A percentile compares a stretch with the other conserved stretches of the same genome.
Conservation (phyloP, 2,888 invertebrate genomes). For the Chrysopilus asiliformis region DNA sequence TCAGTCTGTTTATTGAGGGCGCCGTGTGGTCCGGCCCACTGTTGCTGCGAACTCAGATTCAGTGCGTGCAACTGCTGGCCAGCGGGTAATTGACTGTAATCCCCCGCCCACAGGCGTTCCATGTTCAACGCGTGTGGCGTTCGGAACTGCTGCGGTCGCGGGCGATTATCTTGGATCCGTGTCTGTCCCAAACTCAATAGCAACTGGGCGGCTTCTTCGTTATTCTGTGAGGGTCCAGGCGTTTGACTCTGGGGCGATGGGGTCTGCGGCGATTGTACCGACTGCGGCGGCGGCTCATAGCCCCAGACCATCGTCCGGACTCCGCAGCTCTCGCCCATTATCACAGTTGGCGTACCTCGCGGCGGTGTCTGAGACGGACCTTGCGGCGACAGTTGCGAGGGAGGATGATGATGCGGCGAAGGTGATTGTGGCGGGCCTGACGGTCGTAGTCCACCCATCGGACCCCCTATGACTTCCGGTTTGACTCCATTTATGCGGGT, state of each 20-base stretch:
- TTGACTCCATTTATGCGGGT: conserved; percentile 65
- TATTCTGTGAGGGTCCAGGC: conserved; percentile 38
- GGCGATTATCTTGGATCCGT: conserved; percentile 38
- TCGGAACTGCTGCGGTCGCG: conserved; percentile 36
- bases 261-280: conserved; percentile 39
- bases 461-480: conserved; percentile 65
- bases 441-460: conserved; percentile 26
- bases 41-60: conserved; percentile 52
- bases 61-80: conserved; percentile 68
- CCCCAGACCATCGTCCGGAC: conserved; percentile 62
- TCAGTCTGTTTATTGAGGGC: conserved; percentile 25
- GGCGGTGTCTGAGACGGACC: conserved; percentile 36
- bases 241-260: conserved; percentile 32
- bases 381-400: conserved; percentile 32
- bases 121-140: conserved; percentile 64
- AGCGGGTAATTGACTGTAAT: conserved; percentile 68
- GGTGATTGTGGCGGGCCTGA: conserved; percentile 26
- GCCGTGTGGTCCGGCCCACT: conserved; percentile 30
- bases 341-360: conserved; percentile 68
- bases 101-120: conserved; percentile 85
- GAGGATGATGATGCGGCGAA: conserved; percentile 31
- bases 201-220: conserved; percentile 54
- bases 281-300: conserved; percentile 41
- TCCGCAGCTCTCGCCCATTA: conserved; percentile 87
- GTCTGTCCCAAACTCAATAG: conserved; percentile 62